Evolutionary conservation across 2,888 invertebrate species (phyloP).

Genomic region (Mechanitis messenoides): DNA sequence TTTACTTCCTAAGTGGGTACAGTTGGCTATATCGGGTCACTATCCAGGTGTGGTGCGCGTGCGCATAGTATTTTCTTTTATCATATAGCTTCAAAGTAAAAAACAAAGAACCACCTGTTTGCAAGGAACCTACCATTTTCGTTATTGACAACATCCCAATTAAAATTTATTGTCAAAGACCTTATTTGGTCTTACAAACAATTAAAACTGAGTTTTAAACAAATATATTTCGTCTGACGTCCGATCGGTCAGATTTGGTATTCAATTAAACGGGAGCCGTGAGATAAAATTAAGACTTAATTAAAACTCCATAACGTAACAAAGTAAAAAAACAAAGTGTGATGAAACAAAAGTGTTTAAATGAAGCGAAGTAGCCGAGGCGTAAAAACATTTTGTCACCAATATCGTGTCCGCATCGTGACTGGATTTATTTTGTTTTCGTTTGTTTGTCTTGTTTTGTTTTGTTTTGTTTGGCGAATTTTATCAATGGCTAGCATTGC

Average conservation of each 20-base stretch:
- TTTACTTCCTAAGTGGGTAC: background rate
- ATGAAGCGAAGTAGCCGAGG: conserved; percentile 35
- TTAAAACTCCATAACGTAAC: conserved; percentile 65
- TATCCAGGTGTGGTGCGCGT: background rate
- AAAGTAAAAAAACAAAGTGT: conserved; percentile 35
- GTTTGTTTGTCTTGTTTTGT: conserved; percentile 23
- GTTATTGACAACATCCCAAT: conserved; percentile 13
- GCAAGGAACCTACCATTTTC: background rate
- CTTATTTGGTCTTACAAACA: conserved; percentile 22
- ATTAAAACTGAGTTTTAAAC: conserved; percentile 30
- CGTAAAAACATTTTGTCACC: conserved; percentile 64
- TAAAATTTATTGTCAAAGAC: conserved; percentile 19
- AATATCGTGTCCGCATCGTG: conserved; percentile 44
- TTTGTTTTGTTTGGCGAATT: conserved; percentile 10
- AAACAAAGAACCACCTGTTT: conserved; percentile 2
- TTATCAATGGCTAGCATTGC: conserved; percentile 24
- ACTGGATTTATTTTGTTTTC: conserved; percentile 30
- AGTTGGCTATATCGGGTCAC: background rate
- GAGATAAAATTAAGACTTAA: conserved; percentile 74
- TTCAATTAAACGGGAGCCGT: conserved; percentile 44
- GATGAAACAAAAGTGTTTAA: conserved; percentile 19
- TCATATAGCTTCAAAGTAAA: background rate
- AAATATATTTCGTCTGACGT: conserved; percentile 36
- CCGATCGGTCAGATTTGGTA: conserved; percentile 46
- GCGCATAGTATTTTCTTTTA: background rate